phyloP scores from a whole-genome alignment of 2,113 vertebrate species.

The Dicrurus megarhynchus region DNA sequence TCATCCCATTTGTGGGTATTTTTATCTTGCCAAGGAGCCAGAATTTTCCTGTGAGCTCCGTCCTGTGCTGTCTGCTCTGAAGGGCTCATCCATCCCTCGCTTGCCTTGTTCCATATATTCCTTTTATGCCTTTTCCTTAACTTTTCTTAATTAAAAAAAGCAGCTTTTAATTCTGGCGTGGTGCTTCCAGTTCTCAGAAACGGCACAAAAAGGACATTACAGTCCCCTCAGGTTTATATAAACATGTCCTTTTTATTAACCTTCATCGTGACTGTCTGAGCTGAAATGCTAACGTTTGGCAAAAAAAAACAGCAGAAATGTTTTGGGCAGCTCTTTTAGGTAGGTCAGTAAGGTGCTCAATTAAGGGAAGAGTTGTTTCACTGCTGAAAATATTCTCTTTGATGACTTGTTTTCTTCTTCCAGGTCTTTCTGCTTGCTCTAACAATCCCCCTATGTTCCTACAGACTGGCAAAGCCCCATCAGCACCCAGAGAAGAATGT shows the following conservation, averaged over 20 bases:
- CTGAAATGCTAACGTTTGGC: neutral
- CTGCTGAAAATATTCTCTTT: neutral
- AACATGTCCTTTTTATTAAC: constrained; percentile 7
- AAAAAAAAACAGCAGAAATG: neutral
- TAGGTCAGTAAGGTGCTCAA: neutral
- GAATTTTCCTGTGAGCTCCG: neutral
- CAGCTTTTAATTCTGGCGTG: neutral
- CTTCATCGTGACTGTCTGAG: neutral
- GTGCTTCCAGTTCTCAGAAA: constrained; percentile 27
- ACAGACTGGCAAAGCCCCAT: neutral
- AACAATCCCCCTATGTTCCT: neutral
- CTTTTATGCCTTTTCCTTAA: neutral
- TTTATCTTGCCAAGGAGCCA: neutral
- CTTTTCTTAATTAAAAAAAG: too few relatives aligned
- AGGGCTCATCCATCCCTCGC: neutral
- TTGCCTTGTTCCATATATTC: neutral
- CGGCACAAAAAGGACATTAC: neutral
- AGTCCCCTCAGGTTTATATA: neutral
- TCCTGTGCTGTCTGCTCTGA: neutral
- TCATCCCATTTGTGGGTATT: neutral
- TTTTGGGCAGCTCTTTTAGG: neutral
- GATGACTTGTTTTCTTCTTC: neutral
- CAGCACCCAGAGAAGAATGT: neutral
- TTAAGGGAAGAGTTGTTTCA: neutral
- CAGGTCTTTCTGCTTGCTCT: neutral